phyloP scores from a whole-genome alignment of 1,140 invertebrate genomes.

The Drosophila lacteicornis region DNA sequence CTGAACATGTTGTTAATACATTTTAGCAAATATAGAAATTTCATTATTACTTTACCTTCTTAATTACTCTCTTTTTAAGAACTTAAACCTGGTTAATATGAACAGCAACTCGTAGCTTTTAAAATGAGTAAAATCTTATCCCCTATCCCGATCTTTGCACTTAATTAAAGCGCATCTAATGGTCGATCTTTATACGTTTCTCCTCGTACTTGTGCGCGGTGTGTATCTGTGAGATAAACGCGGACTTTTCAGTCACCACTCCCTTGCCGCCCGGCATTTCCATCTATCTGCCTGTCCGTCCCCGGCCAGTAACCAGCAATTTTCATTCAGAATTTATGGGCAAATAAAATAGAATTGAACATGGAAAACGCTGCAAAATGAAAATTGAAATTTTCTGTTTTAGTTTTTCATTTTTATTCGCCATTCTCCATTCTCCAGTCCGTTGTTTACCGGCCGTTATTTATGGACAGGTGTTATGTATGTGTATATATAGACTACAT shows the following conservation, averaged over 20 bases:
- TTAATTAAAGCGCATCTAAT: constrained; percentile 39
- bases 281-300: constrained; percentile 12
- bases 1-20: neutral
- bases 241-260: constrained; percentile 30
- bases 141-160: constrained; percentile 7
- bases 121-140: neutral
- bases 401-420: constrained; percentile 33
- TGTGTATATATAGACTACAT: constrained; percentile 1
- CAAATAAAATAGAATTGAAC: constrained; percentile 76
- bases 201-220: constrained; percentile 8
- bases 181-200: constrained; percentile 7
- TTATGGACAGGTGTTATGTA: constrained; percentile 42
- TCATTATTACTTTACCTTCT: neutral
- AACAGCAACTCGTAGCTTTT: neutral
- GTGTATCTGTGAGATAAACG: constrained; percentile 72
- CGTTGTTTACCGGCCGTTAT: constrained; percentile 23
- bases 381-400: constrained; percentile 66
- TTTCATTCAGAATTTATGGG: constrained; percentile 79
- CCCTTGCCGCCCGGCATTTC: neutral
- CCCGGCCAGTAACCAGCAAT: constrained; percentile 62
- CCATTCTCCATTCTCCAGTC: neutral
- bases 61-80: too few relatives aligned
- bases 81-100: neutral
- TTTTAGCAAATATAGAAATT: neutral
- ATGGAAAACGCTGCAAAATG: constrained; percentile 65